Evolutionary conservation across 2,113 vertebrate genomes (phyloP), one percentile per base, ranked within the genome.

Genomic region (Oncorhynchus kisutch): DNA sequence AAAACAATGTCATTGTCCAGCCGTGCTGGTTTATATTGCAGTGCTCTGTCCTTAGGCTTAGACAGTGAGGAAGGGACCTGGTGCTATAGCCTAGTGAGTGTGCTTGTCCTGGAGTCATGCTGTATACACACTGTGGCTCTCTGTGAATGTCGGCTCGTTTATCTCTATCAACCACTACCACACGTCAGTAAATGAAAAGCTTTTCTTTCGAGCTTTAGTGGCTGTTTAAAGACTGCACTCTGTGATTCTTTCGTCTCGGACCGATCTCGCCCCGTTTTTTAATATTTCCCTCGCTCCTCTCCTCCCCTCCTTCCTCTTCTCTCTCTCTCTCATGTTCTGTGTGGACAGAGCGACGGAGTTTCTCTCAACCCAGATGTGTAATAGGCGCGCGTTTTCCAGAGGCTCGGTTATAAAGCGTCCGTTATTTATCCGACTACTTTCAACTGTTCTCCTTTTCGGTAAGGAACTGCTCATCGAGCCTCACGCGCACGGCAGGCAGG

Each of bases 381-480:
- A 85, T 77, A 77, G 77, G 71, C 79, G 85, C 82, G 81, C 78
- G 85, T 78, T 78, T 76, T 80, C 70, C 65, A 79, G 71, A 84
- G 81, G 82, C 88, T 75, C 77, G 80, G 82, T 54, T 92, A 93
- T 92, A 93, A 93, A 92, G 90, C 85, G 80, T 45, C 79, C 65
- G 48, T 72, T 80, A 57, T 81, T 82, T 77, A 74, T 81, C 82
- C 74, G 78, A 83, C 82, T 39, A 48, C 68, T 74, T 45, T 78
- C 80, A 86, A 87, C 79, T 86, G 67, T 67, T 80, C 78, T 86
- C 79, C 83, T 74, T 70, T 69, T 85, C 86, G 80, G 72, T 84
- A 79, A 82, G 67, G 80, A 76, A 87, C 83, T 79, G 85, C 86
- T 75, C 78, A 75, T 74, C 76, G 76, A 74, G 66, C 68, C 29